These are phyloP conservation scores for Oreochromis grahami DNA, from an alignment of 2,797 vertebrate genomes.

Conservation along the genomic window DNA sequence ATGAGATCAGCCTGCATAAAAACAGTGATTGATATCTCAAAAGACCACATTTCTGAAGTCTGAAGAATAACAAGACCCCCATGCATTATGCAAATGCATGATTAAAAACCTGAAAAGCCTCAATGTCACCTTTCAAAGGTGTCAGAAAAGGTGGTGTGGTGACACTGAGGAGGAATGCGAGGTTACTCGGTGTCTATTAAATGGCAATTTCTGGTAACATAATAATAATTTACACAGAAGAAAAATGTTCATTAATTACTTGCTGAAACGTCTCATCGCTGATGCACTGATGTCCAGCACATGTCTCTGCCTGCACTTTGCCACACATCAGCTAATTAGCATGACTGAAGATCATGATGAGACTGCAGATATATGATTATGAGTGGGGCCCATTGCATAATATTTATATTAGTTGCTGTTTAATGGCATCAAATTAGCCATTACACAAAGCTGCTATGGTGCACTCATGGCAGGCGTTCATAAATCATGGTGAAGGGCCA, in stretches of 20 bases:
- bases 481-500: slow-evolving; percentile 46
- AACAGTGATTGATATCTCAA: neutral
- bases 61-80: slow-evolving; percentile 9
- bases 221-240: neutral
- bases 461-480: slow-evolving; percentile 49
- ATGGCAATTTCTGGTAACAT: neutral
- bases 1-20: slow-evolving; percentile 11
- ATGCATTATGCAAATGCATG: slow-evolving; percentile 53
- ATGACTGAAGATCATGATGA: slow-evolving; percentile 29
- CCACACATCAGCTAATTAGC: slow-evolving; percentile 24
- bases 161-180: slow-evolving; percentile 17
- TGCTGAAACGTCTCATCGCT: neutral
- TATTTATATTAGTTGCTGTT: slow-evolving; percentile 66
- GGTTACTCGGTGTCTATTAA: slow-evolving; percentile 25
- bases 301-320: neutral
- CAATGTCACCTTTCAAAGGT: slow-evolving; percentile 47
- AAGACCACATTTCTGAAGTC: neutral
- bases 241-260: neutral
- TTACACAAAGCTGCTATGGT: slow-evolving; percentile 40
- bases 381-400: slow-evolving; percentile 29
- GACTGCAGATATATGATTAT: slow-evolving; percentile 33
- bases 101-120: slow-evolving; percentile 16
- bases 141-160: slow-evolving; percentile 9
- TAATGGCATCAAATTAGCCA: slow-evolving; percentile 45
- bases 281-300: neutral